phyloP scores from a whole-genome alignment of 2,797 vertebrate genomes.

The Diceros bicornis region DNA sequence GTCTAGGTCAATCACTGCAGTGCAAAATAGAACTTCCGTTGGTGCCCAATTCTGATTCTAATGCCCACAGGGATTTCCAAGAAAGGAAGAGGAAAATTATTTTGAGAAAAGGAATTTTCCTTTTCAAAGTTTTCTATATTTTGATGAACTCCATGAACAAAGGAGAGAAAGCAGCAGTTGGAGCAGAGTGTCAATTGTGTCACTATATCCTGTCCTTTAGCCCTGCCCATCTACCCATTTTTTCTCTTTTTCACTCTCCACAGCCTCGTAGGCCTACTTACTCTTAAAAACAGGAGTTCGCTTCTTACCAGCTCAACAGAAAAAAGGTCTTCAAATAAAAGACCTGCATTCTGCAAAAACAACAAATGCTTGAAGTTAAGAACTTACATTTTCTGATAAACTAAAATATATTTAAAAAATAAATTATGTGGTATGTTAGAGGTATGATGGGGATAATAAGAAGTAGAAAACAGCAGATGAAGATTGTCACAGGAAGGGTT shows the following conservation, averaged over 20 bases:
- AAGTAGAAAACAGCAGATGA: neutral
- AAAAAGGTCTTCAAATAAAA: neutral
- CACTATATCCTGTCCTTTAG: neutral
- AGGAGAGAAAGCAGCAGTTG: neutral
- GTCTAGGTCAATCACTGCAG: constrained; percentile 53
- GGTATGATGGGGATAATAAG: neutral
- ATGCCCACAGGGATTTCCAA: constrained; percentile 11
- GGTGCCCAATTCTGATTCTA: constrained; percentile 11
- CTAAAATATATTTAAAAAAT: neutral
- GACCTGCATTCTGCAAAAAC: neutral
- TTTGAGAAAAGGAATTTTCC: constrained; percentile 24
- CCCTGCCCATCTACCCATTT: no score
- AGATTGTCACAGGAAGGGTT: neutral
- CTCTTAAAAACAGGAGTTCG: neutral
- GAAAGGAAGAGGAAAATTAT: constrained; percentile 56
- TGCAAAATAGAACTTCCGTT: constrained; percentile 17
- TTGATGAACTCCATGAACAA: neutral
- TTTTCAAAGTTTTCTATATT: constrained; percentile 34
- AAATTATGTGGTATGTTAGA: neutral
- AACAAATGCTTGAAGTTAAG: neutral
- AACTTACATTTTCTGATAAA: neutral
- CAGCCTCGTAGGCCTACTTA: no score
- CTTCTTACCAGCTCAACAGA: neutral
- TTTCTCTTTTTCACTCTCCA: neutral
- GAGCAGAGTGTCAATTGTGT: neutral